Conservation (phyloP, 2,797 vertebrate genomes). For the Ctenosaura bakeri region DNA sequence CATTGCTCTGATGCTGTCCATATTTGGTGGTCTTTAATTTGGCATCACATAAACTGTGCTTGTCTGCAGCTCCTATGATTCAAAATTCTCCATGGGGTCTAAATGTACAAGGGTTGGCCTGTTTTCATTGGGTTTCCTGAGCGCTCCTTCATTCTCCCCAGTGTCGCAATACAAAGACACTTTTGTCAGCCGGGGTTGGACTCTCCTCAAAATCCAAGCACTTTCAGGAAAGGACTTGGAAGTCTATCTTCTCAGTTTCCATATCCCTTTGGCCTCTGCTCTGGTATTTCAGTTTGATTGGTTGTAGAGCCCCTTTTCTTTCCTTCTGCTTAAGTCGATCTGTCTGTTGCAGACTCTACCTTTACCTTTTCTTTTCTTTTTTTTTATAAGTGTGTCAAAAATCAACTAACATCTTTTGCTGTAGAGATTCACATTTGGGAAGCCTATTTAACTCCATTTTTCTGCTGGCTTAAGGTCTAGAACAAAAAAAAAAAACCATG, state of each 20-base stretch:
- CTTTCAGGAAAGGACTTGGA: constrained; percentile 83
- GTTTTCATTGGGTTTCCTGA: constrained; percentile 78
- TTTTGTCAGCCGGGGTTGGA: constrained; percentile 80
- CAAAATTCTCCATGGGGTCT: constrained; percentile 76
- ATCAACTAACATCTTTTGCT: constrained; percentile 45
- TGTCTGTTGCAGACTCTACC: constrained; percentile 55
- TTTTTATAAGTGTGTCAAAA: constrained; percentile 39
- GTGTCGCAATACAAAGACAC: constrained; percentile 80
- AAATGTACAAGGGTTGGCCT: constrained; percentile 75
- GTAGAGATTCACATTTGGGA: constrained; percentile 54
- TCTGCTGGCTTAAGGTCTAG: constrained; percentile 41
- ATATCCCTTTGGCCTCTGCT: constrained; percentile 78
- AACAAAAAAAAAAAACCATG: constrained; percentile 56
- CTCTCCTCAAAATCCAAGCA: constrained; percentile 81
- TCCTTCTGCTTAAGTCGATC: constrained; percentile 61
- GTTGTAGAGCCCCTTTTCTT: constrained; percentile 50
- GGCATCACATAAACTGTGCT: constrained; percentile 64
- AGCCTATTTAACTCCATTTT: constrained; percentile 67
- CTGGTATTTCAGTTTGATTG: constrained; percentile 75
- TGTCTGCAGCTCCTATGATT: constrained; percentile 73
- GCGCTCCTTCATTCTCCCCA: constrained; percentile 74
- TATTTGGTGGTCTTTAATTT: constrained; percentile 71
- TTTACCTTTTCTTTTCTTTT: neutral
- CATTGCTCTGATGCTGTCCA: constrained; percentile 32
- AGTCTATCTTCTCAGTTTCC: constrained; percentile 87